Conservation (phyloP, 2,113 vertebrate genomes). For the Hippopotamus amphibius region DNA sequence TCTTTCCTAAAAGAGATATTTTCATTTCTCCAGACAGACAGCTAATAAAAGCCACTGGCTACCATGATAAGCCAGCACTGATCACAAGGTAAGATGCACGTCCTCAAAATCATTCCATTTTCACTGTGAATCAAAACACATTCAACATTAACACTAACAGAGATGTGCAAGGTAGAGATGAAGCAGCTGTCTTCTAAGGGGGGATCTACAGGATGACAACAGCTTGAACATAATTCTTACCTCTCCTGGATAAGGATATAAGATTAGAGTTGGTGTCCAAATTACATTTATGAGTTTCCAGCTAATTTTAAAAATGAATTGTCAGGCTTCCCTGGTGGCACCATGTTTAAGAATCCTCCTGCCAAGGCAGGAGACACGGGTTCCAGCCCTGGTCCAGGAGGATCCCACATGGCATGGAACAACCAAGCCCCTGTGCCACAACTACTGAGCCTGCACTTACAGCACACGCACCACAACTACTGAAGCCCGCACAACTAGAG, state of each 20-base stretch:
- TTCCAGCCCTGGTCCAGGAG: too few species aligned
- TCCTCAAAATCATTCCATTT: conserved; percentile 55
- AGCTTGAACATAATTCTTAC: conserved; percentile 20
- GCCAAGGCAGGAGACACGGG: too few species aligned
- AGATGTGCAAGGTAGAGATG: not conserved
- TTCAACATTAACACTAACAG: conserved; percentile 50
- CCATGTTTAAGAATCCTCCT: too few species aligned
- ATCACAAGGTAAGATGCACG: conserved; percentile 13
- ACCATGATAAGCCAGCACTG: not conserved
- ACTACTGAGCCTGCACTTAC: too few species aligned
- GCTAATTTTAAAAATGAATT: not conserved
- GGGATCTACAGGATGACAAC: not conserved
- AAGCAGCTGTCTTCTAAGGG: not conserved
- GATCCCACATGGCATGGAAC: too few species aligned
- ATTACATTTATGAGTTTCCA: not conserved
- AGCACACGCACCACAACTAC: too few species aligned
- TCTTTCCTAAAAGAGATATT: conserved; percentile 68
- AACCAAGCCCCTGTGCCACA: too few species aligned
- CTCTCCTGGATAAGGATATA: not conserved
- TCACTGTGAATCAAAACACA: conserved; percentile 70
- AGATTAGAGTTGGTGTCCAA: not conserved
- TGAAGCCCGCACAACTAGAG: too few species aligned
- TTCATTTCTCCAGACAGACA: conserved; percentile 42
- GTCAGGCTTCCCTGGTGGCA: too few species aligned
- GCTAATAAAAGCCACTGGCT: conserved; percentile 53